Percentiles rank a stretch among this genome's conserved stretches.
Conservation (phyloP, 92 coral and sea anemone species). For the Metridium senile region DNA sequence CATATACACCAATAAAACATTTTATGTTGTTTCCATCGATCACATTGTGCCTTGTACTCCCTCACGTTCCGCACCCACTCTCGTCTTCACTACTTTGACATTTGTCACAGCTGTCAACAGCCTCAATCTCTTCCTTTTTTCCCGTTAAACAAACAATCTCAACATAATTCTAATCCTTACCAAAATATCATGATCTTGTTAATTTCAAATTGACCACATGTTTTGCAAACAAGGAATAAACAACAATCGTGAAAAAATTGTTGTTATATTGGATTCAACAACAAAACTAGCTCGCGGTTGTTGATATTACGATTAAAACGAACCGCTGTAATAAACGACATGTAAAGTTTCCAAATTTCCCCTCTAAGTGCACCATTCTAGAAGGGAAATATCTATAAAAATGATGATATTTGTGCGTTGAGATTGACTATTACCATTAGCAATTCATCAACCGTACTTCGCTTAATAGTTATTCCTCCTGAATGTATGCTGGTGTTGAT, state of each 20-base stretch:
- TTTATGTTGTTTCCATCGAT: not conserved
- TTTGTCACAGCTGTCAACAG: slow-evolving; percentile 4
- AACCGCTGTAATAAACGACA: not conserved
- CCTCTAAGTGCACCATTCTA: not conserved
- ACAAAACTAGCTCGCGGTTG: not conserved
- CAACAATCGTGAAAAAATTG: not conserved
- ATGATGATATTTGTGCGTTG: not conserved
- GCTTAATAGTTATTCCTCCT: not conserved
- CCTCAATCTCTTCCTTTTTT: not conserved
- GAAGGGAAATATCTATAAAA: not conserved
- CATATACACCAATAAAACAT: not conserved
- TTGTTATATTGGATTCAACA: not conserved
- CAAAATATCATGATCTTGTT: not conserved
- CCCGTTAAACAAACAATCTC: not conserved
- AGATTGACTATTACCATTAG: not conserved
- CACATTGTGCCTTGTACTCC: not conserved
- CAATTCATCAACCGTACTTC: not conserved
- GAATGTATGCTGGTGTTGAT: no score
- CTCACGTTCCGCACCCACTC: slow-evolving; percentile 1
- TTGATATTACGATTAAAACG: not conserved
- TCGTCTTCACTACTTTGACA: slow-evolving; percentile 1
- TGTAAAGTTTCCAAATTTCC: not conserved
- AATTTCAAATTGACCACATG: not conserved
- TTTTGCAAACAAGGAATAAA: not conserved
- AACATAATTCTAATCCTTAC: not conserved